Evolutionary conservation across 2,113 vertebrate genomes (phyloP), one percentile per base, ranked within the genome.

Genomic region (Larimichthys polyactis): DNA sequence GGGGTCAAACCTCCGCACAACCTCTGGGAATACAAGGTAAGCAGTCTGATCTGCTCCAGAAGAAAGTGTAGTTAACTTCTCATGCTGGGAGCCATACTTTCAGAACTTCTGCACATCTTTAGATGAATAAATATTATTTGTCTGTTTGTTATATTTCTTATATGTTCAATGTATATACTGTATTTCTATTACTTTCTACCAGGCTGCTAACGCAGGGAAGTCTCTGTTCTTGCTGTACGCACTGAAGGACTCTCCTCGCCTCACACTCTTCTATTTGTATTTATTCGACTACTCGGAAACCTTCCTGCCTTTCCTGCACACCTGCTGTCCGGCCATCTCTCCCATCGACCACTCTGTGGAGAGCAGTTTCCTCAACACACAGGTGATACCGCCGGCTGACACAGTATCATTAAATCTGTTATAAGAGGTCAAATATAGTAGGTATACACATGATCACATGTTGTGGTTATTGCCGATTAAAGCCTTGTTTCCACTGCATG

Each of bases 21-120:
- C 89, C 96, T 99, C 65, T 99, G 98, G 98, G 97, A 99, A 85
- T 99, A 98, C 83, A 99, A 98, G 96, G 98, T 98, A 84, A 91
- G 51, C 54, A 60, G 5, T 60, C 24, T 20, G 6, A 4, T 46
- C 52, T 58, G 20, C 43, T 27, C 8, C 44, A 62, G 17, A 60
- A 2, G 8, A 73, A 62, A 62, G 5, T 71, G 19, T 29, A 17
- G 5, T 22, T 58, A 44, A 16, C n/a, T 24, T 79, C 7, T 19
- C 20, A 5, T 75, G 57, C 66, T 70, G 49, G 12, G 40, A 20
- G 16, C 36, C 36, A 8, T 10, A n/a, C 52, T 48, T 60, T 54
- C 0, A 44, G 17, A 32, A 58, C 4, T 64, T 58, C 15, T 66
- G 22, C 27, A 5, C 11, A 4, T 48, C 64, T 69, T 59, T 52